Evolutionary conservation across 2,113 vertebrate species (phyloP), one percentile per base, ranked within the genome.

Genomic region (Theristicus caerulescens): DNA sequence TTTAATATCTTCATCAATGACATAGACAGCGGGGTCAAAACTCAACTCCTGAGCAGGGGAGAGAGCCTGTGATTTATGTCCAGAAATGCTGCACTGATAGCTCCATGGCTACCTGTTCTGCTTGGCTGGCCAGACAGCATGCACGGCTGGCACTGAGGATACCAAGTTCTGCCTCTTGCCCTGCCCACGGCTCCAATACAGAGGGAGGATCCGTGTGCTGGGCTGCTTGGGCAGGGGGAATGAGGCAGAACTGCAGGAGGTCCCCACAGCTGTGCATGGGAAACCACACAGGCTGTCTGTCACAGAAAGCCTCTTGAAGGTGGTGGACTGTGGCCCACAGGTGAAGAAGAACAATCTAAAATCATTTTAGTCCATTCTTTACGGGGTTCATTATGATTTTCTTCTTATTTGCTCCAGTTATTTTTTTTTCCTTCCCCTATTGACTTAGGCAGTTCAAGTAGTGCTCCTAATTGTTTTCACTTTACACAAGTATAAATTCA

Each of bases 111-210:
- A 18, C 58, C n/a, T 22, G 26, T 25, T 91, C 90, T 47, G 32
- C 49, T 55, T 12, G 4, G 5, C 44, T 70, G 51, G 38, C 14
- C 29, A 49, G 44, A 3, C 15, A 57, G 54, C 44, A 42, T 0
- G 1, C 7, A 1, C 0, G 4, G 55, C 44, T 74, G 79, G 26
- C 40, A 25, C 18, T 11, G 40, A 34, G 44, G 7, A 15, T 9
- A 21, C 9, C 31, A 7, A 21, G 16, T 10, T 16, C 9, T 69
- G 16, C 12, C n/a, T 44, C 58, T n/a, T 42, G 36, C 16, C 20
- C 18, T 38, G 49, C 18, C 40, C 0, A 0, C 2, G 7, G 10
- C 38, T 47, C 15, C 1, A 1, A 2, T 11, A 22, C 0, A 1
- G 15, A 7, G 14, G 24, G 7, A 36, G 7, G 29, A 13, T 42